These are phyloP conservation scores for Marmota monax DNA, from an alignment of 2,113 vertebrate species.

Conservation along the genomic window DNA sequence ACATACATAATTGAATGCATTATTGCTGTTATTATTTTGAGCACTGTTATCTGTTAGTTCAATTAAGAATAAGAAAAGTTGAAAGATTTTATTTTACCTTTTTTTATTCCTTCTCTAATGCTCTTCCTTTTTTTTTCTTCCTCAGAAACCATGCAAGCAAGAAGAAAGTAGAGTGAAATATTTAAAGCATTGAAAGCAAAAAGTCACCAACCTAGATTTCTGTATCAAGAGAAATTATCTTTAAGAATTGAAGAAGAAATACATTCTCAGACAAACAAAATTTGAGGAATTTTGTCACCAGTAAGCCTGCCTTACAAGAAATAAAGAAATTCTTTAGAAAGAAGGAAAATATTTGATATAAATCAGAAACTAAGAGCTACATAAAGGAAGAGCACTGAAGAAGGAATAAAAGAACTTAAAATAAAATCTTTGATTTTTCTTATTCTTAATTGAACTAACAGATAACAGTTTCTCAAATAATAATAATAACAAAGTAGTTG, in stretches of 20 bases:
- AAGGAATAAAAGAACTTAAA: slow-evolving; percentile 13
- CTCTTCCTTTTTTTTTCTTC: background rate
- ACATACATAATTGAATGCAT: background rate
- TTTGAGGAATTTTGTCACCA: background rate
- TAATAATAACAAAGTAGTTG: background rate
- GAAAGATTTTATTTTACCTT: background rate
- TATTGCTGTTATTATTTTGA: background rate
- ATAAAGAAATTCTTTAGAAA: slow-evolving; percentile 35
- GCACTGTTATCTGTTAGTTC: background rate
- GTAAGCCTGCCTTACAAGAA: background rate
- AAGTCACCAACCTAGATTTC: background rate
- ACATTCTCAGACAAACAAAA: background rate
- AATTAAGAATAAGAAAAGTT: background rate
- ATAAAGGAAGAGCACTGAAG: background rate
- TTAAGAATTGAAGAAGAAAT: background rate
- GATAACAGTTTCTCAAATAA: background rate
- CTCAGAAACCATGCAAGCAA: background rate
- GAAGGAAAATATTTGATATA: background rate
- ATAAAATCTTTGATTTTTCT: background rate
- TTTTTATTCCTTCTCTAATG: background rate
- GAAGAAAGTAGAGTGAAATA: background rate
- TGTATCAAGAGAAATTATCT: background rate
- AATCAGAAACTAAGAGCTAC: background rate
- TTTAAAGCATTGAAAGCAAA: slow-evolving; percentile 11
- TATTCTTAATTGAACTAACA: background rate